Base-by-base conservation (phyloP, 1,140 invertebrate species). In the Pomacea maculata region DNA sequence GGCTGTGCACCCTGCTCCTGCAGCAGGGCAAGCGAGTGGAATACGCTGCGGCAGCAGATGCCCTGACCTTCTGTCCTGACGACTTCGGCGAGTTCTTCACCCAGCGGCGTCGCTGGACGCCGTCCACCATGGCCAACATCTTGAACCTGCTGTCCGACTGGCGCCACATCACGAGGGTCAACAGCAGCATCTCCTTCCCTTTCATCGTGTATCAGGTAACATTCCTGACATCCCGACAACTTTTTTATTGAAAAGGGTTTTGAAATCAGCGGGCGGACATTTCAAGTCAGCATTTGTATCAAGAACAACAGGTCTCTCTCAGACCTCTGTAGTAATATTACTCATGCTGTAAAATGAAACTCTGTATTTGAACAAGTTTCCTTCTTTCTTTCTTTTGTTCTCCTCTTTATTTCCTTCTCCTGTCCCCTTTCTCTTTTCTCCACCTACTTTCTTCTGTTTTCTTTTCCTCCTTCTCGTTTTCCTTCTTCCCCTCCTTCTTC, bases 111-210 rank as follows among this genome's bases (percentile, higher is more conserved):
- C 88, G 94, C 21, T 94, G 94, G 94, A 93, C 94, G 61, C 94
- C 94, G 8, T 94, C 93, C 9, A 94, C 94, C 5, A 92, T 94
- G 90, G 94, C 94, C 57, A 94, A 94, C 85, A 94, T 94, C 54
- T 89, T 94, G 75, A 93, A 94, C 85, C 83, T 94, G 10, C 86
- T 94, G 1, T 83, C 89, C 86, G 75, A 82, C 61, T 82, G 82
- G 80, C 82, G 55, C 34, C 34, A 81, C 64, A 73, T 93, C 1
- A 89, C 93, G 11, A 85, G 78, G 52, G 82, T 77, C n/a, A 87
- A 86, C 45, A 61, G 82, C 21, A 80, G 83, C 54, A 85, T 89
- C 52, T 87, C 86, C 9, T 77, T 86, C 17, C 67, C 85, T 25
- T 88, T 84, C 57, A 87, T 89, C 54, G 34, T 86, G 10, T 89